Conservation (phyloP, 2,888 invertebrate species). For the Ichneumoninae sp. region DNA sequence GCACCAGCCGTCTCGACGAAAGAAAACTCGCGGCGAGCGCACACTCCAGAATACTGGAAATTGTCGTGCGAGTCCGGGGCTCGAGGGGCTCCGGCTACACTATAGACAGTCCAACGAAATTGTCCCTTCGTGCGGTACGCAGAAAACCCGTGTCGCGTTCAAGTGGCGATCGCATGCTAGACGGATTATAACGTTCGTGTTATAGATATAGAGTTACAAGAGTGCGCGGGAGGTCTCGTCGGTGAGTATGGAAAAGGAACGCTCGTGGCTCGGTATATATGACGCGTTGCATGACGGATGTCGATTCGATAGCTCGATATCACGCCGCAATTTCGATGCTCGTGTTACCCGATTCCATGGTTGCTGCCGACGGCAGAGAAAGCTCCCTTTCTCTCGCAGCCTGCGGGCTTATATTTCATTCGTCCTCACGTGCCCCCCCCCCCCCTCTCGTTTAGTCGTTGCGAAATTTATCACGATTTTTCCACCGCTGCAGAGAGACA, state of each 20-base stretch:
- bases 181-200: conserved; percentile 80
- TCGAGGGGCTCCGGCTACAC: background rate
- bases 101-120: conserved; percentile 58
- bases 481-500: conserved; percentile 13
- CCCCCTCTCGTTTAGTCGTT: background rate
- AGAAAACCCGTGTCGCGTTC: conserved; percentile 76
- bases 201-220: conserved; percentile 77
- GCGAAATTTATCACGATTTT: conserved; percentile 49
- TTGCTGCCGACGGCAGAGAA: conserved; percentile 3
- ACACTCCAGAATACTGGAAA: conserved; percentile 29
- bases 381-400: background rate
- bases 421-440: conserved; percentile 2
- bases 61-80: conserved; percentile 1
- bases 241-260: conserved; percentile 32
- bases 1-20: background rate
- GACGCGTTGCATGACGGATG: conserved; percentile 80
- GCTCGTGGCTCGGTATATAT: conserved; percentile 68
- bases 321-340: conserved; percentile 77
- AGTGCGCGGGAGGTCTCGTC: conserved; percentile 16
- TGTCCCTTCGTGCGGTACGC: conserved; percentile 64
- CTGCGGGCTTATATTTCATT: conserved; percentile 35
- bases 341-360: conserved; percentile 59
- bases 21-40: conserved; percentile 11
- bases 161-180: conserved; percentile 81
- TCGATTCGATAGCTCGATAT: conserved; percentile 83